Base-by-base conservation (phyloP, 2,797 vertebrate species). In the Typhlichthys subterraneus region DNA sequence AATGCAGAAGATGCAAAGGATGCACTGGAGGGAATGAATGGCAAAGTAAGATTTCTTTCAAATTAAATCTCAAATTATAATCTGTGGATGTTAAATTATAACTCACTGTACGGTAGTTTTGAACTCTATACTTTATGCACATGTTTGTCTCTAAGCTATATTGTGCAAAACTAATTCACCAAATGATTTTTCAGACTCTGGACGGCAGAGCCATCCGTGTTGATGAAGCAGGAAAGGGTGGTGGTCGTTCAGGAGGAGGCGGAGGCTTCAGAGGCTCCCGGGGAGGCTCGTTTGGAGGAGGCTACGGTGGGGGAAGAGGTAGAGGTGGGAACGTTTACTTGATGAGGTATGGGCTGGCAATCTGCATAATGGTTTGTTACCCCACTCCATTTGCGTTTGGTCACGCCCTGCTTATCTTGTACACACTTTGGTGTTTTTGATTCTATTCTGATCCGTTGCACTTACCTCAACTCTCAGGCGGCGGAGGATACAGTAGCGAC, bases 1-100 rank as follows among this genome's bases (percentile, higher is more conserved):
- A 98, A 95, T 49, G 91, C 92, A 0, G 96, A 99, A 0, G 96
- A 98, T 9, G 96, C 96, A 0, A 98, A 97, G 76, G 96, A 98
- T 0, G 97, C 97, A 0, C 85, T 98, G 92, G 94, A 96, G 31
- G 97, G 92, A 61, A 98, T 98, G 96, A 97, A 98, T 0, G 96
- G 96, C 55, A 98, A 98, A 92, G 97, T 98, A 72, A 68, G 42
- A 4, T 29, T 29, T 29, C 3, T 4, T 29, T 29, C 3, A 29
- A 4, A 29, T 29, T 0, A 3, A 4, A 29, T 29, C 23, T 29
- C 23, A 4, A 29, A 29, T 29, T 29, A 29, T 29, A 29, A 29
- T 4, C 3, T 29, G 23, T 29, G 4, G 4, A 29, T 4, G 23
- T 29, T 29, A 4, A 29, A 29, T 29, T 29, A 29, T 29, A 29